Base-by-base conservation (phyloP, 2,888 invertebrate genomes). In the Drosophila formosana region DNA sequence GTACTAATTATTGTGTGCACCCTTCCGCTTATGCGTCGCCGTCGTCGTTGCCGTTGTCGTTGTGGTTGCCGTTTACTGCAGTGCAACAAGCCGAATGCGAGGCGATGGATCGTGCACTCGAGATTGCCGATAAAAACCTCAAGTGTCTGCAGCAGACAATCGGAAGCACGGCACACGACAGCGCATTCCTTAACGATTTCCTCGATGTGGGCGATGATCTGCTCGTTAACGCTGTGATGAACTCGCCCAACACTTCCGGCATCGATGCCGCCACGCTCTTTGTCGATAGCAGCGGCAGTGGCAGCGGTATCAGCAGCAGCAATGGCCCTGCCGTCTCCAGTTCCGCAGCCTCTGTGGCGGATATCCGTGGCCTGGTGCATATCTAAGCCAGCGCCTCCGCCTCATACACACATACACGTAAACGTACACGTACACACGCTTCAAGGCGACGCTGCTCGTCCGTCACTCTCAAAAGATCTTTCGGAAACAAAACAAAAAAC, bases 91-190 rank as follows among this genome's bases (percentile, higher is more conserved):
- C 97, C 90, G 97, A 98, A 92, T 96, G 97, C 37, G 97, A 97
- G 78, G 97, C 97, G 91, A 92, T 98, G 82, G 97, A 97, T 90
- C 95, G 97, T 67, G 97, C 97, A 7, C 92, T 98, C 72, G 96
- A 96, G 80, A 95, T 95, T 51, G 96, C 96, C 47, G 96, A 96
- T 90, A 95, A 95, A 90, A 95, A 95, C 89, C 95, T 95, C 23
- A 94, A 95, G 91, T 95, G 95, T 65, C 92, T 95, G 82, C 95
- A 95, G 90, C 95, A 95, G 91, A 95, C 95, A 55, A 91, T 91
- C 47, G 90, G 91, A 56, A 86, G 80, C 66, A 69, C 90, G 4
- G 85, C 63, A 13, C 78, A 78, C 32, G 92, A 92, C 81, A 84
- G 88, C 60, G 88, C 89, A 73, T 92, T 92, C 63, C 83, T 92